Percentiles rank a stretch among this genome's conserved stretches.
Evolutionary conservation across 2,113 vertebrate species (phyloP).

Genomic region (Ictidomys tridecemlineatus): DNA sequence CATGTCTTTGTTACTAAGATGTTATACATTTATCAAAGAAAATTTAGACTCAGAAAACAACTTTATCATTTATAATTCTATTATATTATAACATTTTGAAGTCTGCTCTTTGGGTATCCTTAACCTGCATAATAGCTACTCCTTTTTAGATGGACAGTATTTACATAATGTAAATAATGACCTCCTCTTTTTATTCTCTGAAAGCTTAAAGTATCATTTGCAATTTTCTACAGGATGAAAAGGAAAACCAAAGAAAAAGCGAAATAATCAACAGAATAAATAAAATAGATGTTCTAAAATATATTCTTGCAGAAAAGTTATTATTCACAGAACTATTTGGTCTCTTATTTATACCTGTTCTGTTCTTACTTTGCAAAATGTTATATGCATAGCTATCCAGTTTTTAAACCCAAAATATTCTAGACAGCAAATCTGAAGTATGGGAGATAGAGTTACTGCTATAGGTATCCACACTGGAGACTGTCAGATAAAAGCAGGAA

Average conservation of each 20-base stretch:
- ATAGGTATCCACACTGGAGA: neutral
- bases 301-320: neutral
- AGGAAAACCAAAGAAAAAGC: neutral
- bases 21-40: neutral
- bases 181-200: neutral
- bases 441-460: neutral
- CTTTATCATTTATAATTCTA: slow-evolving; percentile 2
- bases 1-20: neutral
- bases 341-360: neutral
- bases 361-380: slow-evolving; percentile 18
- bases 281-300: neutral
- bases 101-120: neutral
- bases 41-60: neutral
- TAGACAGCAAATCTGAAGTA: too few relatives aligned
- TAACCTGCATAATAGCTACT: neutral
- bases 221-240: neutral
- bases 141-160: neutral
- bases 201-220: neutral
- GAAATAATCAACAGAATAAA: neutral
- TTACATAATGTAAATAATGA: neutral
- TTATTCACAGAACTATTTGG: neutral
- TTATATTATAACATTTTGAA: neutral
- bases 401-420: too few relatives aligned
- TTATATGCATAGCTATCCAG: neutral
- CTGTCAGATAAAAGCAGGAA: neutral